Evolutionary conservation across 2,888 invertebrate genomes (phyloP).

Genomic region (Antheraea assamensis): DNA sequence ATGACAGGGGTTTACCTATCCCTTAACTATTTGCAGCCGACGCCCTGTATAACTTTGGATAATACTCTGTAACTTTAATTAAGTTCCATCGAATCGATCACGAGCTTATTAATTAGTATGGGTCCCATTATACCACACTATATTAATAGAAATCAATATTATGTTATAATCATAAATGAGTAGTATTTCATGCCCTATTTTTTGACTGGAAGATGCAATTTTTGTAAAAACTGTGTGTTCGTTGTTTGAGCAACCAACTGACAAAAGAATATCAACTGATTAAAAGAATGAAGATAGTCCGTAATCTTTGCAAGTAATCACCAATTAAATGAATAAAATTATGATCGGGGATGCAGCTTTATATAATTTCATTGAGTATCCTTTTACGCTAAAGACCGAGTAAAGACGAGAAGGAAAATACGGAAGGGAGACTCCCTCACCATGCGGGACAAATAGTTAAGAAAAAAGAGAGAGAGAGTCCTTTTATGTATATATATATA

Average conservation of each 20-base stretch:
- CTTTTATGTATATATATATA: too few species aligned
- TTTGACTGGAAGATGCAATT: background rate
- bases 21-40: background rate
- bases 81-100: background rate
- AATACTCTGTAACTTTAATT: slow-evolving; percentile 10
- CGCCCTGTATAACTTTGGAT: background rate
- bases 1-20: background rate
- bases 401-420: too few species aligned
- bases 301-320: too few species aligned
- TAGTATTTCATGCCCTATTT: background rate
- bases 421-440: too few species aligned
- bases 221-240: background rate
- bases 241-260: background rate
- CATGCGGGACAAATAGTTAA: too few species aligned
- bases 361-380: too few species aligned
- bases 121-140: background rate
- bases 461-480: too few species aligned
- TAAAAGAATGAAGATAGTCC: too few species aligned
- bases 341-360: too few species aligned
- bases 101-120: background rate
- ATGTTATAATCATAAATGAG: background rate
- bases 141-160: background rate
- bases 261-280: too few species aligned
- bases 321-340: too few species aligned
- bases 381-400: too few species aligned